phyloP scores from a whole-genome alignment of 1,140 invertebrate species.

The Drosophila eugracilis region DNA sequence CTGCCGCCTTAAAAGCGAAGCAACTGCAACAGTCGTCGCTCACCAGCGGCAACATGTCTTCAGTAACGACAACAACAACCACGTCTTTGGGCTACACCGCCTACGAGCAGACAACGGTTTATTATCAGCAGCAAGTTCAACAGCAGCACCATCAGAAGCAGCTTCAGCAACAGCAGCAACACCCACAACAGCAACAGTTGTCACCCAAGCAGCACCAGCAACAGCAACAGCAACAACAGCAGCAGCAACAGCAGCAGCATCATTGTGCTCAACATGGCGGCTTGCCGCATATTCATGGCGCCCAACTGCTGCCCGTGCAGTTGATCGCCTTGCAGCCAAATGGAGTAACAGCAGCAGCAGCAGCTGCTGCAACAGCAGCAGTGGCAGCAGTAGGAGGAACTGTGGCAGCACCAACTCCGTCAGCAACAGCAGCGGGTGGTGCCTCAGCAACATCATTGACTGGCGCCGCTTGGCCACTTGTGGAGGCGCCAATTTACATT shows the following conservation, averaged over 20 bases:
- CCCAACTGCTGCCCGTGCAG: constrained; percentile 64
- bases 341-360: constrained; percentile 27
- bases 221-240: constrained; percentile 37
- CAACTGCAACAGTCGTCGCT: constrained; percentile 39
- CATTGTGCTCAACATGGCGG: constrained; percentile 66
- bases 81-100: constrained; percentile 44
- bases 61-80: constrained; percentile 34
- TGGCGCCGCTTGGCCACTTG: constrained; percentile 68
- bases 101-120: constrained; percentile 76
- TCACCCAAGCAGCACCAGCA: constrained; percentile 55
- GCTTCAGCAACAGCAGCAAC: constrained; percentile 51
- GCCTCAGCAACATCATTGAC: constrained; percentile 32
- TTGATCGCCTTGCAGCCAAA: constrained; percentile 66
- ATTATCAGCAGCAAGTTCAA: constrained; percentile 66
- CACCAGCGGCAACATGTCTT: constrained; percentile 29
- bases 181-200: constrained; percentile 59
- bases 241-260: constrained; percentile 49
- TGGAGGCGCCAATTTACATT: constrained; percentile 79
- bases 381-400: constrained; percentile 19
- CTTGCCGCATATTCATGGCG: constrained; percentile 73
- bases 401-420: constrained; percentile 6
- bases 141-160: constrained; percentile 51
- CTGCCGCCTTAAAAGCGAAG: constrained; percentile 59
- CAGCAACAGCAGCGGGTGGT: constrained; percentile 24
- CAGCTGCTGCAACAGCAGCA: constrained; percentile 27